A percentile compares a stretch with the other conserved stretches of the same genome.
Conservation (phyloP, 2,888 invertebrate species). For the Monopis laevigella region DNA sequence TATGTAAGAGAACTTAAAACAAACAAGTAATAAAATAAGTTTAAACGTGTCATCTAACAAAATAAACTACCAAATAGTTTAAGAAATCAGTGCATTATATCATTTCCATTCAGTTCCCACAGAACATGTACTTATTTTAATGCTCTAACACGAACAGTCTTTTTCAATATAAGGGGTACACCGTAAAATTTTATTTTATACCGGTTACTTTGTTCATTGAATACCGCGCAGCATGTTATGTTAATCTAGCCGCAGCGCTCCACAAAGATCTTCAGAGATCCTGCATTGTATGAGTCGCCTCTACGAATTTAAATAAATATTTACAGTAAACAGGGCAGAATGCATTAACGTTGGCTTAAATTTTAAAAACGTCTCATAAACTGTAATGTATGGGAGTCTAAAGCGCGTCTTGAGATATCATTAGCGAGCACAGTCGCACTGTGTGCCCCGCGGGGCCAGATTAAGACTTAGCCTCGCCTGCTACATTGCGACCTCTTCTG, state of each 20-base stretch:
- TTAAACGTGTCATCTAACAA: too few species aligned
- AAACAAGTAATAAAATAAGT: too few species aligned
- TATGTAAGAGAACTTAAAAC: too few species aligned
- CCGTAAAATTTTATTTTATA: slow-evolving; percentile 59
- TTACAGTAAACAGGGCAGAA: slow-evolving; percentile 57
- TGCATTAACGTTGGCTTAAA: slow-evolving; percentile 62
- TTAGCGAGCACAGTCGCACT: slow-evolving; percentile 40
- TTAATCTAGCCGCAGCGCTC: slow-evolving; percentile 38
- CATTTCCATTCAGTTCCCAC: slow-evolving; percentile 32
- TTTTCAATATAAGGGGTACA: slow-evolving; percentile 55
- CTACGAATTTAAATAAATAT: slow-evolving; percentile 64
- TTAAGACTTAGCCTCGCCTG: slow-evolving; percentile 45
- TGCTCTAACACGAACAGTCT: slow-evolving; percentile 42
- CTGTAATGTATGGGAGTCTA: slow-evolving; percentile 61
- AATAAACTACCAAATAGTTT: too few species aligned
- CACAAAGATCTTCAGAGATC: slow-evolving; percentile 40
- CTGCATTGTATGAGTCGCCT: slow-evolving; percentile 40
- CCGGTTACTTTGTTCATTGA: slow-evolving; percentile 57
- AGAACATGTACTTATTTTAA: slow-evolving; percentile 42
- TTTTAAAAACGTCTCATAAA: slow-evolving; percentile 65
- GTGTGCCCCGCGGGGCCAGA: slow-evolving; percentile 37
- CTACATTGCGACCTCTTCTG: slow-evolving; percentile 32
- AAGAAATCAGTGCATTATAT: too few species aligned
- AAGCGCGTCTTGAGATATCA: slow-evolving; percentile 62
- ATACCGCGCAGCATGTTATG: slow-evolving; percentile 46